These are phyloP conservation scores for Chaetorhynchus papuensis DNA, from an alignment of 2,113 vertebrate species.

Conservation along the genomic window DNA sequence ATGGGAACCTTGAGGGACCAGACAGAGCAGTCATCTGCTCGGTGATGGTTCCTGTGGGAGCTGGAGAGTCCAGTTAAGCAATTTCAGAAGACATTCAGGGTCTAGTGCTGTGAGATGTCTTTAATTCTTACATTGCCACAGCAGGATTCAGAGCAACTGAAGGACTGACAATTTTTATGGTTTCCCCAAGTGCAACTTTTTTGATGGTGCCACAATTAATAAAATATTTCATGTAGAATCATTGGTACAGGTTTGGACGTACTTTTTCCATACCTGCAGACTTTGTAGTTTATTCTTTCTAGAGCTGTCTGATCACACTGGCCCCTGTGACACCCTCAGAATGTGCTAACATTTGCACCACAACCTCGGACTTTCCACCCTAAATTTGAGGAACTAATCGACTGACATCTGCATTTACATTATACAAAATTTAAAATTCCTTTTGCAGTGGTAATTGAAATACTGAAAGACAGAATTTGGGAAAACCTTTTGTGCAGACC, in stretches of 20 bases:
- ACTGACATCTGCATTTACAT: not conserved
- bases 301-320: not conserved
- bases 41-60: not conserved
- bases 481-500: not conserved
- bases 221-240: not conserved
- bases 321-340: not conserved
- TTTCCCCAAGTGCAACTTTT: not conserved
- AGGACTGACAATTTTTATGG: not conserved
- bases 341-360: not conserved
- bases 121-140: not conserved
- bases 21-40: not conserved
- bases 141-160: not conserved
- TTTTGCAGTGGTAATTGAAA: not conserved
- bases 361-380: not conserved
- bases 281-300: not conserved
- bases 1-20: not conserved
- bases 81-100: not conserved
- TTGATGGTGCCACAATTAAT: not conserved
- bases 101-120: not conserved
- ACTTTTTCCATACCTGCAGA: not conserved
- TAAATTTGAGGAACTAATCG: not conserved
- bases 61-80: not conserved
- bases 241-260: not conserved
- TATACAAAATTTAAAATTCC: not conserved
- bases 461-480: not conserved